Evolutionary conservation across 1,140 invertebrate species (phyloP), one percentile per base, ranked within the genome.

Genomic region (Ceratosolen solmsi): DNA sequence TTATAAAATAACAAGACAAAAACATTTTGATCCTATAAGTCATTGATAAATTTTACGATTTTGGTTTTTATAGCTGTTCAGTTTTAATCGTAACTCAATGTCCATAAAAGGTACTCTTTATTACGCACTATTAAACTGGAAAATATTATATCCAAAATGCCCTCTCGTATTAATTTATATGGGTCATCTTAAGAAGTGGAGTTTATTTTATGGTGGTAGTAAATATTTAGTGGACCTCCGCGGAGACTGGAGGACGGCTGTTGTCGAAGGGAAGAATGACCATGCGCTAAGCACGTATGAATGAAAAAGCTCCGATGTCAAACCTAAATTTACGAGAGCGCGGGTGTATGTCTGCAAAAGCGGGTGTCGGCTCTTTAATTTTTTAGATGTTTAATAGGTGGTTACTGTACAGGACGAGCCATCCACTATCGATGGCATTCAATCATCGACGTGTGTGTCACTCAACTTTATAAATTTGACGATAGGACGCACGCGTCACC

Each of bases 261-360:
- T 17, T 51, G 17, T 46, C 25, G 63, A 13, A 25, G 49, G 30
- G 11, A 54, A 46, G 27, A 80, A 63, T 80, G 79, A 79, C 46
- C 65, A 51, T 56, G n/a, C 20, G 33, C 51, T 33, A 41, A 11
- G 36, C 74, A n/a, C 17, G n/a, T 38, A 51, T 36, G 25, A 25
- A 36, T 22, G n/a, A 9, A 1, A 46, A 46, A 13, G 13, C 60
- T 11, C 22, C 4, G 25, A 8, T 13, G 56, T 11, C 20, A 33
- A 60, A n/a, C 38, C 49, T 30, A n/a, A 73, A 73, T 73, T 80
- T 80, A 60, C 46, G 77, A 80, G 80, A 46, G 77, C 84, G 80
- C 82, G 79, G 74, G 82, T 82, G 82, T 56, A 82, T 78, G 75
- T 76, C 83, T 82, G 82, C 82, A 17, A 36, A 46, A 17, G n/a